Base-by-base conservation (phyloP, 2,888 invertebrate species). In the Synanthedon formicaeformis region DNA sequence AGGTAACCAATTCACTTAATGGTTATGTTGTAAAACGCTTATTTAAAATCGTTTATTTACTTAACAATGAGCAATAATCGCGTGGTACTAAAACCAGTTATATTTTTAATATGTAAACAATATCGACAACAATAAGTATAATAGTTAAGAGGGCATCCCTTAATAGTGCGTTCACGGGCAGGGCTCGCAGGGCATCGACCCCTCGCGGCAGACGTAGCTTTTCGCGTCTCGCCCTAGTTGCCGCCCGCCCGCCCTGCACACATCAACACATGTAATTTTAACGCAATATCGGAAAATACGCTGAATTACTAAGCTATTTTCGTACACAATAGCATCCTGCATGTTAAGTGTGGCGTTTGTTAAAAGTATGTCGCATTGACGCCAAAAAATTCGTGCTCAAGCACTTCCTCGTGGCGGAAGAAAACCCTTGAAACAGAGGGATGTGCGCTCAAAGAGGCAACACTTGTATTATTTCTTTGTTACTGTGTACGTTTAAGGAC, bases 181-280 rank as follows among this genome's bases (percentile, higher is more conserved):
- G 81, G 82, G 81, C 83, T 75, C 67, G 56, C 60, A 73, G 85
- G 81, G 71, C 85, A 73, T 73, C 81, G 86, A 85, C 82, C 85
- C 73, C 72, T 66, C 66, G 66, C 65, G 60, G 73, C 78, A 82
- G 83, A 78, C 84, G 81, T 59, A 76, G 81, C 77, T 78, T 81
- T 80, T 80, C 78, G 77, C 81, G 76, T 81, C 79, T 77, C 84
- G 83, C 81, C 84, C 84, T 83, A 64, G 58, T 79, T 80, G 80
- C 75, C 70, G 69, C 75, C 81, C 74, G 77, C 76, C 76, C 80
- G 81, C 75, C 78, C 72, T 72, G 64, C 75, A 69, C 69, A 66
- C 66, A 56, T 63, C 65, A 61, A 58, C 63, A 65, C 57, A 60
- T 58, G 59, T 60, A 59, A 60, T 64, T 61, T 60, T 61, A 52